Evolutionary conservation across 2,113 vertebrate species (phyloP).

Genomic region (Typhlomys cinereus): DNA sequence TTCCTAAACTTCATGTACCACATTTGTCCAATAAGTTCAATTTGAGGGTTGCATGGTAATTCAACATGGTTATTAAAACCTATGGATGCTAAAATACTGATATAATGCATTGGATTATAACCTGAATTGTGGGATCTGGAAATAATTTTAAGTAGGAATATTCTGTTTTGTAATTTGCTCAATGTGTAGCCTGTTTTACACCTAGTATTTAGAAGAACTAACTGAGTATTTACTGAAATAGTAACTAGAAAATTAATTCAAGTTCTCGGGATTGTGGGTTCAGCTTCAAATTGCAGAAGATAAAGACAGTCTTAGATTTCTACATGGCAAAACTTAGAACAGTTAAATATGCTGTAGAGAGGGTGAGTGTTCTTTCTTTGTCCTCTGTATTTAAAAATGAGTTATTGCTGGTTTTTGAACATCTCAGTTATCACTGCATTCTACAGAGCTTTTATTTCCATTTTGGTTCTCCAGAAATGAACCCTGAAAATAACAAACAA

Average conservation of each 20-base stretch:
- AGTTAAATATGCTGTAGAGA: not conserved
- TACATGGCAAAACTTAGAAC: not conserved
- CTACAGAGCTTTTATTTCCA: not conserved
- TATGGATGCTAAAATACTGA: constrained; percentile 59
- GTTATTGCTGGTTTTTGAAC: not conserved
- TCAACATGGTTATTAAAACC: constrained; percentile 74
- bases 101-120: constrained; percentile 2
- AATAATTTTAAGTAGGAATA: constrained; percentile 55
- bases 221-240: constrained; percentile 57
- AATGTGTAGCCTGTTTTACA: constrained; percentile 54
- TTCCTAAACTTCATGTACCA: constrained; percentile 64
- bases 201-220: constrained; percentile 63
- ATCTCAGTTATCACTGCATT: not conserved
- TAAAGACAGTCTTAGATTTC: not conserved
- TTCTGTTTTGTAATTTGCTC: constrained; percentile 48
- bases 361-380: not conserved
- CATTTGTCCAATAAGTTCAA: constrained; percentile 72
- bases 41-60: constrained; percentile 73
- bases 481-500: not conserved
- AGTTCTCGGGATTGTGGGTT: constrained; percentile 59
- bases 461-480: not conserved
- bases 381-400: not conserved
- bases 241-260: constrained; percentile 72
- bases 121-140: constrained; percentile 26
- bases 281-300: constrained; percentile 1